Base-by-base conservation (phyloP, 2,113 vertebrate species). In the Callopanchax toddi region DNA sequence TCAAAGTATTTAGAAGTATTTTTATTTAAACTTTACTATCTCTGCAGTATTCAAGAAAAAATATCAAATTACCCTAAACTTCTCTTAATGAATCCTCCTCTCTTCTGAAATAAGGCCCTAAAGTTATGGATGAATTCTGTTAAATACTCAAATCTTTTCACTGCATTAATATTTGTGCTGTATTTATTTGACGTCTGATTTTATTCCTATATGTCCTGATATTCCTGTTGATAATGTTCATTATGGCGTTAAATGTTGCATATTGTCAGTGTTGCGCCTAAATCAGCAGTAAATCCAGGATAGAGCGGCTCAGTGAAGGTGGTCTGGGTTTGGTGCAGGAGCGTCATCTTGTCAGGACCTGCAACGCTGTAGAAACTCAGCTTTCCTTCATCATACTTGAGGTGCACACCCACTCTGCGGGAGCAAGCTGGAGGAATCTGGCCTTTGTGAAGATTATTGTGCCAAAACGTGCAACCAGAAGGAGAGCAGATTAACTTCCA, bases 361-460 rank as follows among this genome's bases (percentile, higher is more conserved):
- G 91, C 91, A 0, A 95, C 58, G 22, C 93, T 90, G 0, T 92
- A 96, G 84, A 96, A 96, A 46, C 83, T 82, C 39, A 96, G 87
- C 8, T 49, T 54, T 17, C 94, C 93, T 0, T 51, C 72, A 29
- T 20, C 0, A 11, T 91, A 82, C 34, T 96, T 81, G 58, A 97
- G 76, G 42, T 89, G 87, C 12, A 96, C 18, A 0, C 93, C 91
- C 20, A 96, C 81, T 50, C 84, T 89, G 44, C 7, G 40, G 17
- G 50, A 90, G 1, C 48, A 20, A 40, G 22, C 74, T 0, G 53
- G 58, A 23, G 74, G 36, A 61, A 96, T 90, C 32, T 48, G 66
- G 11, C 70, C 59, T 68, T 23, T 82, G 50, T 78, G 74, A 16
- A 85, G 42, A 34, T 72, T 82, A 1, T 92, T 61, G 76, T 97